Base-by-base conservation (phyloP, 2,113 vertebrate genomes). In the Rhegmatorhina hoffmannsi region DNA sequence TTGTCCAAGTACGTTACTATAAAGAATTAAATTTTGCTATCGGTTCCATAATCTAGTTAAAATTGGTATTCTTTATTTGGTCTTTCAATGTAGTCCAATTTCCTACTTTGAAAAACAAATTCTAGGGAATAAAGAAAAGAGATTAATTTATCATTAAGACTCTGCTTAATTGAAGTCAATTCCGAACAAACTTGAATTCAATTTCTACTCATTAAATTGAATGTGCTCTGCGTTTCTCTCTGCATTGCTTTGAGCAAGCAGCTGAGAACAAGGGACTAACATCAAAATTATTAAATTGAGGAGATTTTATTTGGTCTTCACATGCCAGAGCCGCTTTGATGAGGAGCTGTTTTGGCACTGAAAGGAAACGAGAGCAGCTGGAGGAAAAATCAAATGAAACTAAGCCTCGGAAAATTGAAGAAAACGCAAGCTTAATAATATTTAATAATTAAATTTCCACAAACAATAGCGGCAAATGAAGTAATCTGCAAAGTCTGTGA, bases 131-230 rank as follows among this genome's bases (percentile, higher is more conserved):
- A 99, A 99, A 99, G 98, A 98, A 98, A 98, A 98, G 98, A 98
- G 99, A 99, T 99, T 99, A 99, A 99, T 99, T 99, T 99, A 99
- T 99, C 98, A 99, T 99, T 99, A 99, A 98, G 98, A 98, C 99
- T 98, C 98, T 96, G 98, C 98, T 98, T 99, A 99, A 99, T 99
- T 99, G 99, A 99, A 99, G 99, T 99, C 98, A 99, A 98, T 99
- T 99, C 98, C 97, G 98, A 99, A 99, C 98, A 99, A 99, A 99
- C 98, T 98, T 98, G 98, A 99, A 99, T 99, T 99, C 98, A 99
- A 99, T 99, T 99, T 99, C 98, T 98, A 98, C 98, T 99, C 98
- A 99, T 99, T 99, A 99, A 98, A 99, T 98, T 98, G 98, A 98
- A 98, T 98, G 98, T 97, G 98, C 97, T 97, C 97, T 97, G 98